These are phyloP conservation scores for Heliconius nattereri DNA, from an alignment of 1,140 invertebrate genomes.

Conservation along the genomic window DNA sequence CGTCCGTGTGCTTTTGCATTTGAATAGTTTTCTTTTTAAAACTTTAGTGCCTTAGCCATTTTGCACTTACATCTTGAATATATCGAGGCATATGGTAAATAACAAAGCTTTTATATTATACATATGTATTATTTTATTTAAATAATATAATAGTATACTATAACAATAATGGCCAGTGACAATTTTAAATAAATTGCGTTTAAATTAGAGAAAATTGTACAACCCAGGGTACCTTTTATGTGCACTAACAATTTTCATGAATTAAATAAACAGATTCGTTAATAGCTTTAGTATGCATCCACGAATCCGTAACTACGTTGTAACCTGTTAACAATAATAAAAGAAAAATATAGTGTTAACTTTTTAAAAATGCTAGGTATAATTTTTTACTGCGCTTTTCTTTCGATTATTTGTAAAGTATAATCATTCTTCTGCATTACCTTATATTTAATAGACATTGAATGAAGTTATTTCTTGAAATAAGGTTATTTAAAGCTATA, in stretches of 20 bases:
- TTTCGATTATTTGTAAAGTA: too few species aligned
- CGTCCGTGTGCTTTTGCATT: conserved; percentile 40
- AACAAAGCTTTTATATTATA: neutral
- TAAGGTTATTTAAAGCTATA: too few species aligned
- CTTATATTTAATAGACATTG: too few species aligned
- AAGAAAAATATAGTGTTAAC: neutral
- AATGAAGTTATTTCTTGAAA: too few species aligned
- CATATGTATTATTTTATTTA: neutral
- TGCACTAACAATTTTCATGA: neutral
- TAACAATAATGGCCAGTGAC: neutral
- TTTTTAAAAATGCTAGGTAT: too few species aligned
- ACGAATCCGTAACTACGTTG: neutral
- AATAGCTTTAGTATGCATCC: neutral
- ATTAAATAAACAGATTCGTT: neutral
- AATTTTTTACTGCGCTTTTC: too few species aligned
- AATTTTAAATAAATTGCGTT: neutral
- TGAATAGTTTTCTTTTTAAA: neutral
- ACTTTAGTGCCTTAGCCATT: neutral
- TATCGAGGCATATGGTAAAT: neutral
- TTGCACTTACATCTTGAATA: neutral
- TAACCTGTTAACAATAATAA: neutral
- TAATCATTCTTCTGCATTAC: too few species aligned
- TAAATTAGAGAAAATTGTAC: too few species aligned
- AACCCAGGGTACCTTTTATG: too few species aligned
- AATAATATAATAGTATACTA: too few species aligned